phyloP scores from a whole-genome alignment of 2,888 invertebrate genomes.

The Pachydiplax longipennis region DNA sequence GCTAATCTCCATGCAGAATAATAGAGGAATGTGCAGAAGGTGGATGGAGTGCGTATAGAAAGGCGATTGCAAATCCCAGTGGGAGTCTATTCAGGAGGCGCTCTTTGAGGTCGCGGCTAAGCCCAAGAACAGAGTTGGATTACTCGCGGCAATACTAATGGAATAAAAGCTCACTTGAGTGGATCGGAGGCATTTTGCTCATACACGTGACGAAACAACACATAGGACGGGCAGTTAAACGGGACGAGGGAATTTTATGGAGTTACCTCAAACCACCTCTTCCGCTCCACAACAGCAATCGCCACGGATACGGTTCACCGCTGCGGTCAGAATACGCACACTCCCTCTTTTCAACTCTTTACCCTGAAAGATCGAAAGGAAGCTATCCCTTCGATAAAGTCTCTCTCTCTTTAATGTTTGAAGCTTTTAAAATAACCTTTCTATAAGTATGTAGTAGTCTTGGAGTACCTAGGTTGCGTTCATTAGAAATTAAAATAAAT shows the following conservation, averaged over 20 bases:
- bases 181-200: neutral
- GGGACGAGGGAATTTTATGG: constrained; percentile 22
- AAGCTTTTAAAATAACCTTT: too few relatives aligned
- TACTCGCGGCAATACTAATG: constrained; percentile 37
- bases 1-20: too few relatives aligned
- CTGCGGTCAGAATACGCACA: too few relatives aligned
- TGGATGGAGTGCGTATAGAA: neutral
- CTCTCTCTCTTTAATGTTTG: too few relatives aligned
- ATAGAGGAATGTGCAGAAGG: neutral
- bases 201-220: neutral
- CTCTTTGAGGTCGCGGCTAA: neutral
- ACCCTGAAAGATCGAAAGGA: too few relatives aligned
- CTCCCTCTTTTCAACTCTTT: too few relatives aligned
- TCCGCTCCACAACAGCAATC: too few relatives aligned
- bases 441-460: too few relatives aligned
- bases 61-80: neutral
- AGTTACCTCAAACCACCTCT: neutral
- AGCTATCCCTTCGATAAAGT: too few relatives aligned
- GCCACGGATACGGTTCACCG: too few relatives aligned
- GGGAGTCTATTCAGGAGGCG: neutral
- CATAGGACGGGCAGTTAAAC: neutral
- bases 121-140: neutral
- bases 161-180: neutral
- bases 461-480: too few relatives aligned
- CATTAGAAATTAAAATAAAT: too few relatives aligned